Evolutionary conservation across 2,888 invertebrate genomes (phyloP), one percentile per base, ranked within the genome.

Genomic region (Drosophila rellima): DNA sequence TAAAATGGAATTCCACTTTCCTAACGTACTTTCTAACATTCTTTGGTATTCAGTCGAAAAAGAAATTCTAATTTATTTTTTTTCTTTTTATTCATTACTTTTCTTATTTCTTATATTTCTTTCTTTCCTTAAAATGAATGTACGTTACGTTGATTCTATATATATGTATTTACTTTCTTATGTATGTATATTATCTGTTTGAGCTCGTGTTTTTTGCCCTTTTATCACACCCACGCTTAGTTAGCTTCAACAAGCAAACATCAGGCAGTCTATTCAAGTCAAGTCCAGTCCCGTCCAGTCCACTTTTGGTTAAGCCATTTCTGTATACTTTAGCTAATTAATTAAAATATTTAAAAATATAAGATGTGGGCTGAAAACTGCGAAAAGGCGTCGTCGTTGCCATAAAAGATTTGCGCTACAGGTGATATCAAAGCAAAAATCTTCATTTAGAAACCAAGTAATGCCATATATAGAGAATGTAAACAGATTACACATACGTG

Each of bases 371-470:
- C 37, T 39, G 70, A 13, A 68, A 75, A 76, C 67, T 65, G 78
- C 74, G 48, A 65, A 83, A 74, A 87, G 87, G 83, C 79, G 83
- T 84, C 63, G 73, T 71, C 48, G 23, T 57, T 65, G 70, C 82
- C 79, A 81, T 80, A 80, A 75, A 67, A 42, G n/a, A n/a, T n/a
- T n/a, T n/a, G 74, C 61, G 45, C 18, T 70, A 44, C 45, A 39
- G 45, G 48, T 64, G 78, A 69, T 80, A 73, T 80, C 72, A 67
- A 62, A 73, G 45, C 64, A 67, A 45, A 69, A 80, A 73, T 79
- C 69, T 80, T 66, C 64, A 74, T 78, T 72, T 70, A 79, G 60
- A 67, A 73, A 73, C 35, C 54, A 52, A 23, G 63, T 65, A 73
- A 68, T 56, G 64, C 75, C 80, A 67, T 79, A 74, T 77, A 37